These are phyloP conservation scores for Proteles cristata DNA, from an alignment of 2,113 vertebrate species.

Conservation along the genomic window DNA sequence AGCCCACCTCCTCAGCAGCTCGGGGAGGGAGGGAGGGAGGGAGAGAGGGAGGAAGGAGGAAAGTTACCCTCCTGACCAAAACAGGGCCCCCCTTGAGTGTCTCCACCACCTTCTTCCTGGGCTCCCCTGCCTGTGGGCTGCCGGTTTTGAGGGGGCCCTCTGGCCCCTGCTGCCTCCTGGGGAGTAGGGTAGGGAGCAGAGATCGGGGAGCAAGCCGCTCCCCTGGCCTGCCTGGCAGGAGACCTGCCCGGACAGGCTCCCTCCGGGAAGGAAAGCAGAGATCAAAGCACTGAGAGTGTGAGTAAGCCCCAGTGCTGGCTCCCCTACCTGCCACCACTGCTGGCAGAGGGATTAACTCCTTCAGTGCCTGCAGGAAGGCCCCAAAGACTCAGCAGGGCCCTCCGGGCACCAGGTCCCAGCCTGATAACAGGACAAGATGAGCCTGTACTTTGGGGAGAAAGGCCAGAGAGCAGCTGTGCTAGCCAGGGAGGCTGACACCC, in stretches of 20 bases:
- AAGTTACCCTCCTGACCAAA: neutral
- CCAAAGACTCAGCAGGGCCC: neutral
- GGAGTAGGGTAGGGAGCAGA: constrained; percentile 57
- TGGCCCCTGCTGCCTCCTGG: constrained; percentile 35
- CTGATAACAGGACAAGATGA: neutral
- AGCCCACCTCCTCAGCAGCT: neutral
- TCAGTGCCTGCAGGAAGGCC: constrained; percentile 69
- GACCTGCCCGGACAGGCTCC: constrained; percentile 80
- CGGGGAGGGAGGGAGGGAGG: neutral
- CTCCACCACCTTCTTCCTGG: neutral
- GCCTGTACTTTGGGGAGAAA: neutral
- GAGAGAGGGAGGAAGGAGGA: neutral
- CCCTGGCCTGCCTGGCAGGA: constrained; percentile 68
- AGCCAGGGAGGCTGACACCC: neutral
- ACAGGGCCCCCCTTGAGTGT: neutral
- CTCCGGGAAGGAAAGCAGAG: constrained; percentile 62
- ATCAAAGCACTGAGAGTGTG: constrained; percentile 79
- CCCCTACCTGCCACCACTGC: constrained; percentile 68
- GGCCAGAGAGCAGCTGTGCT: too few relatives aligned
- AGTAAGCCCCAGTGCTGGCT: constrained; percentile 78
- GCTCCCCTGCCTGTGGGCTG: neutral
- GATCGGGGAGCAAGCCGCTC: constrained; percentile 42
- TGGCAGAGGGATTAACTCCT: constrained; percentile 74
- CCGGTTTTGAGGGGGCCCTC: constrained; percentile 58
- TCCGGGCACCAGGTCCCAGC: neutral